phyloP scores from a whole-genome alignment of 2,797 vertebrate genomes.

The Hemitrygon akajei region DNA sequence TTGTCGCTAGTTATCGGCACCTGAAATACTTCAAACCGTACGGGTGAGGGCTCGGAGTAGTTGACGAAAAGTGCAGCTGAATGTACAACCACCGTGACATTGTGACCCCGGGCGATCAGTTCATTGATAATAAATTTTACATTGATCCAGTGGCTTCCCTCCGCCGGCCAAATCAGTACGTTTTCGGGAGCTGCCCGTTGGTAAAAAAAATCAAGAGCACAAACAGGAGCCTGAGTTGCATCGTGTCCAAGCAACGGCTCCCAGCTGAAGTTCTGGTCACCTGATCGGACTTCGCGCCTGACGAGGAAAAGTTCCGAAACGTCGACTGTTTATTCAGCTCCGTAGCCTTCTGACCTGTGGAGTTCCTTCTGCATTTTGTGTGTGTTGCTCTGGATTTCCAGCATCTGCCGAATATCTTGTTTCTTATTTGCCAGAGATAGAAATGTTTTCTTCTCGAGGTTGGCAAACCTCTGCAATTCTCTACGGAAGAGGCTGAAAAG shows the following conservation, averaged over 20 bases:
- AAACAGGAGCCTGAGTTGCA: background rate
- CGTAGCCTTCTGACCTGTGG: no score
- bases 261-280: background rate
- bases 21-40: background rate
- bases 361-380: no score
- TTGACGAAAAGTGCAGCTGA: conserved; percentile 58
- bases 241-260: no score
- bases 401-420: no score
- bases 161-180: conserved; percentile 71
- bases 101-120: conserved; percentile 60
- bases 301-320: no score
- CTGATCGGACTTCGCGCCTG: no score
- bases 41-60: conserved; percentile 41
- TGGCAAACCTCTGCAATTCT: no score
- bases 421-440: no score
- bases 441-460: no score
- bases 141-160: conserved; percentile 79
- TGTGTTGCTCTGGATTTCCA: no score
- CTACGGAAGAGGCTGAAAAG: no score
- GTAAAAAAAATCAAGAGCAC: background rate
- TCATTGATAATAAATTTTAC: conserved; percentile 62
- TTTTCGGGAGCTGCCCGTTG: conserved; percentile 51
- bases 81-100: conserved; percentile 59
- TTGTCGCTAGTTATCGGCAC: background rate
- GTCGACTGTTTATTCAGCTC: no score